Evolutionary conservation across 2,888 invertebrate species (phyloP).

Genomic region (Drosophila demipolita): DNA sequence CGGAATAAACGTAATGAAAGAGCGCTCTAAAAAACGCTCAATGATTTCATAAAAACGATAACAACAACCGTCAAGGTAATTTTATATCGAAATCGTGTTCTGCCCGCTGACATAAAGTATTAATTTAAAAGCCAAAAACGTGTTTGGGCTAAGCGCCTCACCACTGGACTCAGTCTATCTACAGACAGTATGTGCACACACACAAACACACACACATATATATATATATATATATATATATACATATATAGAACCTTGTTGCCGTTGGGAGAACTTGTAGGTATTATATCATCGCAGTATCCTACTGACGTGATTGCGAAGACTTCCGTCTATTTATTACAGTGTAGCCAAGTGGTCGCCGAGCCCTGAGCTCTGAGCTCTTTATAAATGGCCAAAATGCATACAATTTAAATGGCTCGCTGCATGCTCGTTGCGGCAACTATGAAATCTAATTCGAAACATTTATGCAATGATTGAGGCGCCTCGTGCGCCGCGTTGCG

Average conservation of each 20-base stretch:
- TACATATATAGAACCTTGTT: constrained; percentile 21
- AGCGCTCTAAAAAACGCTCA: constrained; percentile 56
- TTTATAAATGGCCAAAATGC: constrained; percentile 54
- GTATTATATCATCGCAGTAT: constrained; percentile 65
- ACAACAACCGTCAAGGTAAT: constrained; percentile 70
- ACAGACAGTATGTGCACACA: constrained; percentile 1
- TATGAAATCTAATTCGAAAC: constrained; percentile 73
- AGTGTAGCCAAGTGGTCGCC: constrained; percentile 26
- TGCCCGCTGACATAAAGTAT: constrained; percentile 71
- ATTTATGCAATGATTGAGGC: constrained; percentile 56
- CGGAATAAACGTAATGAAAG: constrained; percentile 59
- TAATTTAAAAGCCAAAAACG: constrained; percentile 78
- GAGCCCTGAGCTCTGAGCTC: constrained; percentile 17
- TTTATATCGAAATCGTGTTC: constrained; percentile 79
- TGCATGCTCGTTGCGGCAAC: constrained; percentile 51
- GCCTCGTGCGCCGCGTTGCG: constrained; percentile 52
- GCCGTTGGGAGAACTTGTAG: constrained; percentile 34
- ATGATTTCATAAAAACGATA: constrained; percentile 77
- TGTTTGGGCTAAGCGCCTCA: constrained; percentile 75
- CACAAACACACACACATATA: not conserved
- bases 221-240: not conserved
- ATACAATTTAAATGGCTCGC: constrained; percentile 56
- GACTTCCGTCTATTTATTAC: constrained; percentile 66
- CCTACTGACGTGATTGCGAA: constrained; percentile 46
- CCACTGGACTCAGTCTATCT: constrained; percentile 35